Conservation (phyloP, 35 echinoderm and acorn worm species). For the Diadema setosum region DNA sequence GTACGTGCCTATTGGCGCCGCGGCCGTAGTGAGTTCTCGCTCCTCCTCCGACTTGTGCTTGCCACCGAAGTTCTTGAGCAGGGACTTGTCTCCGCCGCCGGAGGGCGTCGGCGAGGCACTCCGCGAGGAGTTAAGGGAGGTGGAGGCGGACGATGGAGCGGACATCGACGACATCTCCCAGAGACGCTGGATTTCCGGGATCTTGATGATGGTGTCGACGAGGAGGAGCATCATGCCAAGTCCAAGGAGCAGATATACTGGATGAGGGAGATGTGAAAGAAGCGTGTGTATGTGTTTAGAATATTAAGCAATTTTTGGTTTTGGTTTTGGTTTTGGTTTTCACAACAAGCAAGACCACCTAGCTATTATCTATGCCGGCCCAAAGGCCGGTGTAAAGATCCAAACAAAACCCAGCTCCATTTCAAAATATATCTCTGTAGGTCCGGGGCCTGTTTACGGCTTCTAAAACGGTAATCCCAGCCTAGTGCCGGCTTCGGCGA, state of each 20-base stretch:
- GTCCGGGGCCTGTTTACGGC: no score
- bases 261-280: neutral
- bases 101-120: neutral
- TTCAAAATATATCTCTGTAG: no score
- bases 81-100: neutral
- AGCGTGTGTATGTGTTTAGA: no score
- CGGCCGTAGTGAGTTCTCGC: neutral
- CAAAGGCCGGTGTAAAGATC: no score
- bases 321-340: no score
- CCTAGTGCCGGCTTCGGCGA: no score
- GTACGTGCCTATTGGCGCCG: neutral
- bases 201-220: conserved; percentile 20
- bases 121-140: neutral
- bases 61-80: neutral
- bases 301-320: no score
- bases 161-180: neutral
- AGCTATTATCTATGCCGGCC: no score
- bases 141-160: neutral
- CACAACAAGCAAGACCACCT: no score
- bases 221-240: conserved; percentile 3
- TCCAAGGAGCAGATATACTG: conserved; percentile 9
- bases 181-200: neutral
- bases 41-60: neutral
- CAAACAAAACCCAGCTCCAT: no score
- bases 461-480: no score